Conservation (phyloP, 2,888 invertebrate genomes). For the Dasypolia templi region DNA sequence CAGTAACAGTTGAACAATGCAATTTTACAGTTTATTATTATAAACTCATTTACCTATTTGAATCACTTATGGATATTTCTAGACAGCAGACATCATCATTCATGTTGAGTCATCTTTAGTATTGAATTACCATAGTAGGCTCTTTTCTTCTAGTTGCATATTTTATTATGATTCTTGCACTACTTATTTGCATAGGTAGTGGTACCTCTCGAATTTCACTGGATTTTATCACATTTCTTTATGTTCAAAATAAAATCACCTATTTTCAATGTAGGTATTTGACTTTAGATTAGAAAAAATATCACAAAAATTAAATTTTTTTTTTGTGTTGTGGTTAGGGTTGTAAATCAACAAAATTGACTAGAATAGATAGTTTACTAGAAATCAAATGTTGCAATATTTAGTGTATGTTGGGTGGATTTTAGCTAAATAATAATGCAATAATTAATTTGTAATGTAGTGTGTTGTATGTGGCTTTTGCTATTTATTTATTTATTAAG, state of each 20-base stretch:
- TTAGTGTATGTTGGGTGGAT: constrained; percentile 24
- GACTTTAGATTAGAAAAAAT: constrained; percentile 2
- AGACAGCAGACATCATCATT: background rate
- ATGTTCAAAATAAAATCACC: background rate
- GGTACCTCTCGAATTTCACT: constrained; percentile 19
- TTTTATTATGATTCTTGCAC: constrained; percentile 9
- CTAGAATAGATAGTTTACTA: constrained; percentile 21
- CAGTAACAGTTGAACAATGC: constrained; percentile 13
- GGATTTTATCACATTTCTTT: constrained; percentile 10
- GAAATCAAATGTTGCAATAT: constrained; percentile 26
- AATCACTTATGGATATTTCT: constrained; percentile 8
- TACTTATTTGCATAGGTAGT: constrained; percentile 17
- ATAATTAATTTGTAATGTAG: constrained; percentile 38
- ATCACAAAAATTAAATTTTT: background rate
- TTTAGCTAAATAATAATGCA: constrained; percentile 26
- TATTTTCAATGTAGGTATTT: constrained; percentile 3
- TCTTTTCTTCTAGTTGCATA: constrained; percentile 9
- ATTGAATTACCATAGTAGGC: background rate
- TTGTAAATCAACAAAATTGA: constrained; percentile 15
- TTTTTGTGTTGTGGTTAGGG: background rate
- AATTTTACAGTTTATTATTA: background rate
- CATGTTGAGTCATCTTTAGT: background rate
- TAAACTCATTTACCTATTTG: background rate
- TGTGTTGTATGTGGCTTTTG: constrained; percentile 58
- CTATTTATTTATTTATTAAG: constrained; percentile 58